Conservation (phyloP, 2,888 invertebrate species). For the Opisthograptis luteolata region DNA sequence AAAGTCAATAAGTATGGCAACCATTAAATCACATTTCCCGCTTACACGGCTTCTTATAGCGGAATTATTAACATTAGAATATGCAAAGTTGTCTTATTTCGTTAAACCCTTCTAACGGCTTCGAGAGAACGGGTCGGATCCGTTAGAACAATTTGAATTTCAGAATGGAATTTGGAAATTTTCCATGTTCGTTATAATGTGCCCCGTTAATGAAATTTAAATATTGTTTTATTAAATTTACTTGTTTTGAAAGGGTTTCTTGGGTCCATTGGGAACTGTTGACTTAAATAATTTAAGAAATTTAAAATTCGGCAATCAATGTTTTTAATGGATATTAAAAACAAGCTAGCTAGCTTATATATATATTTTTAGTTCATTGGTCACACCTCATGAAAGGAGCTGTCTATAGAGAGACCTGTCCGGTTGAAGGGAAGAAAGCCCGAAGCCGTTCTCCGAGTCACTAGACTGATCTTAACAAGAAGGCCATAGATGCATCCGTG, state of each 20-base stretch:
- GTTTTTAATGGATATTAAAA: not conserved
- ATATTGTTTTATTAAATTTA: conserved; percentile 46
- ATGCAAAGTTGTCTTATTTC: conserved; percentile 79
- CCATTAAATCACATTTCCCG: conserved; percentile 4
- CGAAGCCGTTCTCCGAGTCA: no score
- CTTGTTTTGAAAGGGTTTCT: conserved; percentile 31
- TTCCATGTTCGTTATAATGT: conserved; percentile 55
- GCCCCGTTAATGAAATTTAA: conserved; percentile 55
- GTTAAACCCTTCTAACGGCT: conserved; percentile 48
- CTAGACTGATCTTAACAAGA: no score
- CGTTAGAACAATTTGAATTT: conserved; percentile 72
- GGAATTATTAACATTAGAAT: conserved; percentile 62
- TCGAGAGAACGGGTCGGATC: conserved; percentile 42
- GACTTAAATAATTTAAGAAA: conserved; percentile 16
- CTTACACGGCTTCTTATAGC: not conserved
- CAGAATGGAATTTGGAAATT: conserved; percentile 70
- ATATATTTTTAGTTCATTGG: no score
- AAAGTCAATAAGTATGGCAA: conserved; percentile 1
- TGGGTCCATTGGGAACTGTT: conserved; percentile 14
- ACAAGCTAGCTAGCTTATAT: no score
- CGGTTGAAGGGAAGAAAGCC: no score
- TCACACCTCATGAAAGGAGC: no score
- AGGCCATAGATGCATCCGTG: no score
- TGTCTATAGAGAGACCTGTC: no score
- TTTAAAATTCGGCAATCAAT: not conserved